phyloP scores from a whole-genome alignment of 2,888 invertebrate genomes.

The Hecatera dysodea region DNA sequence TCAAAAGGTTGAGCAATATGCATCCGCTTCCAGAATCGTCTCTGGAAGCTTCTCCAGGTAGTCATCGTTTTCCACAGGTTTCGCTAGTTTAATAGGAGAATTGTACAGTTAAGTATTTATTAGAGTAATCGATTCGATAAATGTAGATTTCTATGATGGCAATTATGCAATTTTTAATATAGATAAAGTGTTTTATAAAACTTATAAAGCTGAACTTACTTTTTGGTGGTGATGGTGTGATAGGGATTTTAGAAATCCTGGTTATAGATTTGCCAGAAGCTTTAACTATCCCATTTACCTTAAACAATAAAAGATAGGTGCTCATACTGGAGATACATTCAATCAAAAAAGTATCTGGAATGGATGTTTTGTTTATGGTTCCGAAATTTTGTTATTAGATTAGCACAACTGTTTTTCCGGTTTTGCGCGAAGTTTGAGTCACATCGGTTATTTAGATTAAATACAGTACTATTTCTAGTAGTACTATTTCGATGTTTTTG shows the following conservation, averaged over 20 bases:
- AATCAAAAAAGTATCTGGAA: too few relatives aligned
- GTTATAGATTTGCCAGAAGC: conserved; percentile 28
- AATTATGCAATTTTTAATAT: not conserved
- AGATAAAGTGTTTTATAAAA: not conserved
- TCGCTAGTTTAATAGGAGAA: not conserved
- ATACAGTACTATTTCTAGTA: too few relatives aligned
- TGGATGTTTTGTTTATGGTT: too few relatives aligned
- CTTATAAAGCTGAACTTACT: conserved; percentile 43
- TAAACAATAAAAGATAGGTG: conserved; percentile 17
- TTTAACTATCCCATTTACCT: conserved; percentile 53
- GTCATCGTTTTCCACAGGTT: not conserved
- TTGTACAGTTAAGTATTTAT: too few relatives aligned
- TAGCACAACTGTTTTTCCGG: too few relatives aligned
- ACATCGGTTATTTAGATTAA: too few relatives aligned
- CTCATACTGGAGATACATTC: too few relatives aligned
- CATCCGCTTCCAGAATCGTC: not conserved
- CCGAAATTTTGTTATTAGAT: too few relatives aligned
- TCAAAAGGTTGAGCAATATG: not conserved
- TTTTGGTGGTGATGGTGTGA: conserved; percentile 53
- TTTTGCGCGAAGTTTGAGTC: too few relatives aligned
- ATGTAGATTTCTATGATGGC: too few relatives aligned
- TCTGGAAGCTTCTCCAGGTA: not conserved
- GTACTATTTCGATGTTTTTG: too few relatives aligned
- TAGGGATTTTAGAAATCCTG: conserved; percentile 57
- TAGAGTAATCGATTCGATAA: too few relatives aligned